Evolutionary conservation across 2,113 vertebrate genomes (phyloP), one percentile per base, ranked within the genome.

Genomic region (Puntigrus tetrazona): DNA sequence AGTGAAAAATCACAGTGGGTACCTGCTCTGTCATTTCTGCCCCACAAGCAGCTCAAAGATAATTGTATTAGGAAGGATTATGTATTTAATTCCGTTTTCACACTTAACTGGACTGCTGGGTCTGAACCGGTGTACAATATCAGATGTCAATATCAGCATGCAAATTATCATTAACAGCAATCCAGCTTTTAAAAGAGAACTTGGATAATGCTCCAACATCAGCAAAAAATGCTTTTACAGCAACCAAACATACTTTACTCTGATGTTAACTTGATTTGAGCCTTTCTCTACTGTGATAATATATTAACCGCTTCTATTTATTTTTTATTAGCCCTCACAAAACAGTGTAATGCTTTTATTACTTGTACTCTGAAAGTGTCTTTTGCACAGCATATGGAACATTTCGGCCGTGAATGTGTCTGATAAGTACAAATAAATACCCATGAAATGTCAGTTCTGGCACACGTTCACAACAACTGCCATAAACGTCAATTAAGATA

Each of bases 1-100:
- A 18, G 72, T 91, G 86, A 84, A 88, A 82, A 86, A 81, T 81
- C 57, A 27, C 29, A 18, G 20, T 1, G 25, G 20, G 78, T 36
- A 8, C 7, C 77, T 78, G 77, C 73, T 43, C 45, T 27, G 29
- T 73, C 70, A 76, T 67, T 43, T 57, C 43, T 86, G 87, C 89
- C 91, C 91, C 89, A 90, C 90, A 91, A 77, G 78, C 78, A 86
- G 86, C 74, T 73, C 86, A 87, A 81, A 87, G 85, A 82, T 80
- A 88, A 85, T 16, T 36, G 11, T 16, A 57, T 57, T 77, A 34
- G 34, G 18, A 69, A 69, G 18, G 65, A 69, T 22, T 4, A 22
- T 69, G 31, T 10, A 36, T 67, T 67, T 67, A 20, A 36, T 9
- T 22, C 18, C 1, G 10, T 55, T 57, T 57, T 57, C 20, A 57